Conservation (phyloP, 2,113 vertebrate species). For the Acrocephalus arundinaceus region DNA sequence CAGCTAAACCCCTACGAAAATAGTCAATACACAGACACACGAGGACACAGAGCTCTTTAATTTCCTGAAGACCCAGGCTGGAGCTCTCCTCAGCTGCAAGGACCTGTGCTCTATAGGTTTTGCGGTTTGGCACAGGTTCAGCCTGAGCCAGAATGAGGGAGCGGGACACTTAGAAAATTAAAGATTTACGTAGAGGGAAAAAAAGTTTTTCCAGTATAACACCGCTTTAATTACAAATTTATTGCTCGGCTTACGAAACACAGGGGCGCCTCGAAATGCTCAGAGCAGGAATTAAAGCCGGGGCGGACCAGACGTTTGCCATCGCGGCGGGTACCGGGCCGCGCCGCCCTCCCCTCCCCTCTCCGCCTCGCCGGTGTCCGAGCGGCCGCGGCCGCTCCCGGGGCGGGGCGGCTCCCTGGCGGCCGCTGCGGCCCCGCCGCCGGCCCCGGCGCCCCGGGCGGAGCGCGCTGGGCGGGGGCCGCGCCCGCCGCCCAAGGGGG, state of each 20-base stretch:
- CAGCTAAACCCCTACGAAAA: neutral
- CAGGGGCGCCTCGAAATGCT: neutral
- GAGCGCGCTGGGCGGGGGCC: neutral
- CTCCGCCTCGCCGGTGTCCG: slow-evolving; percentile 61
- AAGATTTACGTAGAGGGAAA: fast-evolving
- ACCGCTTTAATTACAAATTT: neutral
- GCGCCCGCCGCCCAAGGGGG: neutral
- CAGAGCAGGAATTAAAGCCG: neutral
- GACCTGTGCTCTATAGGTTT: neutral
- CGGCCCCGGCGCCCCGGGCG: neutral
- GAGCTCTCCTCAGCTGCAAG: slow-evolving; percentile 9
- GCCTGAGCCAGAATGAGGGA: neutral
- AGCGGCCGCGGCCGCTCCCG: slow-evolving; percentile 56
- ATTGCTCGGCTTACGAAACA: neutral
- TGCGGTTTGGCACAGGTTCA: slow-evolving; percentile 10
- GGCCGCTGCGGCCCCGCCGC: no score
- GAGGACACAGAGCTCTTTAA: slow-evolving; percentile 28
- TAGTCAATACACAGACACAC: neutral
- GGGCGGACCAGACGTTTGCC: slow-evolving; percentile 72
- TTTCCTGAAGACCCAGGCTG: neutral
- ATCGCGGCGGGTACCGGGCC: slow-evolving; percentile 70
- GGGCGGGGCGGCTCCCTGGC: neutral
- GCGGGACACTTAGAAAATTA: neutral
- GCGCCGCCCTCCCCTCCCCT: slow-evolving; percentile 65
- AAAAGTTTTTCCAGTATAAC: neutral